Conservation (phyloP, 2,888 invertebrate genomes). For the Buathra laborator region DNA sequence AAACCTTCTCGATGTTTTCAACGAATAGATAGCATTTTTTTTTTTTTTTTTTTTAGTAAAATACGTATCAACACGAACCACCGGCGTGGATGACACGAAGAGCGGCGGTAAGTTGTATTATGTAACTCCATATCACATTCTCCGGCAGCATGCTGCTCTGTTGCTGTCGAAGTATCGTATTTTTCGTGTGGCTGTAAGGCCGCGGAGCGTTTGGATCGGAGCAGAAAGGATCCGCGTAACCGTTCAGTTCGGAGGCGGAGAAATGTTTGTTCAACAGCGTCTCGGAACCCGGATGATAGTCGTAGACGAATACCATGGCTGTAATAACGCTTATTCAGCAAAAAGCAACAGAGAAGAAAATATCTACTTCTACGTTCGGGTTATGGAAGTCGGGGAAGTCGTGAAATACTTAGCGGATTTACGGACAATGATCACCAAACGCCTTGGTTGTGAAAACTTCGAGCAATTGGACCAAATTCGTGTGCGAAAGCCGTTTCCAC, state of each 20-base stretch:
- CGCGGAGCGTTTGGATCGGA: conserved; percentile 93
- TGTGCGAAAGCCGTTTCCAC: conserved; percentile 98
- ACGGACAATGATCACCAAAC: conserved; percentile 97
- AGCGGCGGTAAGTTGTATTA: conserved; percentile 98
- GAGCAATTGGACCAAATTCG: conserved; percentile 96
- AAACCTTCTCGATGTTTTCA: conserved; percentile 18
- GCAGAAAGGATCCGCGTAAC: conserved; percentile 92
- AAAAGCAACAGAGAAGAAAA: not conserved
- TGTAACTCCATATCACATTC: conserved; percentile 96
- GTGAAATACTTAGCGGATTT: conserved; percentile 62
- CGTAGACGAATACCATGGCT: conserved; percentile 98
- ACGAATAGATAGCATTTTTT: not conserved
- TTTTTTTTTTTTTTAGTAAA: not conserved
- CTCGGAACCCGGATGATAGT: conserved; percentile 96
- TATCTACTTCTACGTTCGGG: conserved; percentile 3
- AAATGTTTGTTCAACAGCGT: conserved; percentile 96
- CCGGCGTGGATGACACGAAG: conserved; percentile 95
- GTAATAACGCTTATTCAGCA: conserved; percentile 77
- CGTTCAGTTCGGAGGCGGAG: conserved; percentile 88
- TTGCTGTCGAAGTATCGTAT: conserved; percentile 92
- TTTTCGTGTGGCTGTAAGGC: conserved; percentile 93
- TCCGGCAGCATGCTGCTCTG: conserved; percentile 93
- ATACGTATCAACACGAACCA: conserved; percentile 73
- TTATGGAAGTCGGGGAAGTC: not conserved
- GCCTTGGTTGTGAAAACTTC: conserved; percentile 98